Evolutionary conservation across 1,140 invertebrate species (phyloP), one percentile per base, ranked within the genome.

Genomic region (Lysiphlebus fabarum): DNA sequence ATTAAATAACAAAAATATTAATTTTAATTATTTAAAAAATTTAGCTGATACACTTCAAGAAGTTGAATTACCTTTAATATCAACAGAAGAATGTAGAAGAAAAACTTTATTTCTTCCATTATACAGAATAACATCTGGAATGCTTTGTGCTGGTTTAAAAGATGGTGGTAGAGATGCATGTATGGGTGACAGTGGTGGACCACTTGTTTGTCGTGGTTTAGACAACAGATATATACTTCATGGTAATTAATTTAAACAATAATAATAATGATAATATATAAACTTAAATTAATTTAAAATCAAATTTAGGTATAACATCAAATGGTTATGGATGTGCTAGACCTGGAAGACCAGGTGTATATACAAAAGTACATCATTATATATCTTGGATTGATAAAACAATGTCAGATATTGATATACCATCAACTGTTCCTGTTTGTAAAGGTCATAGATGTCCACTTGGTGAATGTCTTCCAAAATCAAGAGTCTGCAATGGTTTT

Each of bases 271-370:
- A n/a, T n/a, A n/a, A n/a, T n/a, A n/a, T n/a, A n/a, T n/a, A 53
- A 40, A 37, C 36, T 53, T 9, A 44, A 47, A 54, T 7, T 9
- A 14, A 56, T 43, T 11, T 43, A 50, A 51, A 10, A n/a, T n/a
- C n/a, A 58, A 74, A 87, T 17, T 80, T 85, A 70, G 90, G 90
- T 8, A 86, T 93, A 1, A 93, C 91, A 0, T 91, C 89, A 12
- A 92, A 95, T 80, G 93, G 94, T 0, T 91, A 91, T 68, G 90
- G 91, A 0, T 94, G 92, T 70, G 92, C 91, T 1, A 82, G 88
- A 59, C 87, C 88, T 2, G 89, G 90, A 71, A 79, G 90, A 36
- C 92, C 92, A 4, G 92, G 92, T 3, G 91, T 95, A 47, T 95
- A 95, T 77, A 93, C 92, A 0, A 91, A 92, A 74, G 90, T 93